These are phyloP conservation scores for Sarotherodon lohbergeri DNA, from an alignment of 2,113 vertebrate species.

Conservation along the genomic window DNA sequence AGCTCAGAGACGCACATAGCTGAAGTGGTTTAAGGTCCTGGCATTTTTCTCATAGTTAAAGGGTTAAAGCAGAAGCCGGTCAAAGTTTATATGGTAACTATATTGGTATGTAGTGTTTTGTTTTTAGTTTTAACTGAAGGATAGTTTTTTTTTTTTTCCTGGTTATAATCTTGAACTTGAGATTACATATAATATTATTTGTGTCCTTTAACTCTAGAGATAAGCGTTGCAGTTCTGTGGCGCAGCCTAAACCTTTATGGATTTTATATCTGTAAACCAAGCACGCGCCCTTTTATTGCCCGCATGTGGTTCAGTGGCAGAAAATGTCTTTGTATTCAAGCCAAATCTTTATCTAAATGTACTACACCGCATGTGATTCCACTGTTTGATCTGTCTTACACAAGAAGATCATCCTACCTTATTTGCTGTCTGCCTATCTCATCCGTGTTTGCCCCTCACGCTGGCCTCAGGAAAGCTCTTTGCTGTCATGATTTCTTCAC, in stretches of 20 bases:
- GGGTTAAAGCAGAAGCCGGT: background rate
- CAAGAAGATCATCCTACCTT: background rate
- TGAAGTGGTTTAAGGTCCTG: constrained; percentile 34
- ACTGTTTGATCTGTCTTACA: background rate
- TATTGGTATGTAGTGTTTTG: background rate
- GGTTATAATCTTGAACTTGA: background rate
- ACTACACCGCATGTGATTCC: background rate
- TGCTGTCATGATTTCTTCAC: background rate
- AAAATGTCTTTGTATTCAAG: background rate
- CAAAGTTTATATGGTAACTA: background rate
- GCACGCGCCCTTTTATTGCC: background rate
- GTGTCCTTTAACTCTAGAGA: background rate
- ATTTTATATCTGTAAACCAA: background rate
- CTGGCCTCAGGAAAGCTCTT: background rate
- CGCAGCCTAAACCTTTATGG: background rate
- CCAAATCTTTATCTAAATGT: background rate
- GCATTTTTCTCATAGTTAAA: constrained; percentile 23
- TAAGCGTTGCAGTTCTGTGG: background rate
- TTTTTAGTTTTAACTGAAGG: background rate
- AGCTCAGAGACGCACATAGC: constrained; percentile 11
- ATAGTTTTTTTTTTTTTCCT: background rate
- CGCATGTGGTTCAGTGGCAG: background rate
- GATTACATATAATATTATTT: background rate
- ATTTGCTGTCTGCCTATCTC: background rate
- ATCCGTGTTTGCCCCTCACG: background rate